Conservation (phyloP, 1,140 invertebrate genomes). For the Ostrea denselamellosa region DNA sequence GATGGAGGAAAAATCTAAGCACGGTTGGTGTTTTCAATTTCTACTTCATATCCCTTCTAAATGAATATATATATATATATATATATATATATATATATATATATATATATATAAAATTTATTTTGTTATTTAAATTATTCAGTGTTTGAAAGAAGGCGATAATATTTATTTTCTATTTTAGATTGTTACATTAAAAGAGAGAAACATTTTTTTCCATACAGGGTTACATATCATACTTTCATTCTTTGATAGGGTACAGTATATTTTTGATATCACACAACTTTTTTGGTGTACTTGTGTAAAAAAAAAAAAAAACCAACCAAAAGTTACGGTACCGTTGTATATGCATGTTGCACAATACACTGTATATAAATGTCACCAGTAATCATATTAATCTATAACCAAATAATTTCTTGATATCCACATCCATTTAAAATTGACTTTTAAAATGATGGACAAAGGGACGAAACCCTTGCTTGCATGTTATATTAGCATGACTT, state of each 20-base stretch:
- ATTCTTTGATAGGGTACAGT: not conserved
- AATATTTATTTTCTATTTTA: not conserved
- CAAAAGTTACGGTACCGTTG: not conserved
- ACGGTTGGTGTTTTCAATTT: not conserved
- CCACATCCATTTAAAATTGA: too few species aligned
- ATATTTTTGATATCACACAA: not conserved
- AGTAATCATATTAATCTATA: not conserved
- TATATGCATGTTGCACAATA: not conserved
- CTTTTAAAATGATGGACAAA: not conserved
- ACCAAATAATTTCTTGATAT: not conserved
- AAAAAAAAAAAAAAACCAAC: not conserved
- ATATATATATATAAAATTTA: too few species aligned
- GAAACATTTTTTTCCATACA: not conserved
- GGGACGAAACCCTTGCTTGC: not conserved
- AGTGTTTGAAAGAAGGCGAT: not conserved
- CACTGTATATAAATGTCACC: not conserved
- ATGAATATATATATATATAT: too few species aligned
- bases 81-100: too few species aligned
- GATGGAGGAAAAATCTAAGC: not conserved
- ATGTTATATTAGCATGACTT: constrained; percentile 12
- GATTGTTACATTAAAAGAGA: not conserved
- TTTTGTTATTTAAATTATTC: too few species aligned
- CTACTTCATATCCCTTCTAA: not conserved
- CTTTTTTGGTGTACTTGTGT: not conserved
- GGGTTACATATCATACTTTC: not conserved